These are phyloP conservation scores for Lepidocyrtinus sp. DNA, from an alignment of 2,888 invertebrate species.

Conservation along the genomic window DNA sequence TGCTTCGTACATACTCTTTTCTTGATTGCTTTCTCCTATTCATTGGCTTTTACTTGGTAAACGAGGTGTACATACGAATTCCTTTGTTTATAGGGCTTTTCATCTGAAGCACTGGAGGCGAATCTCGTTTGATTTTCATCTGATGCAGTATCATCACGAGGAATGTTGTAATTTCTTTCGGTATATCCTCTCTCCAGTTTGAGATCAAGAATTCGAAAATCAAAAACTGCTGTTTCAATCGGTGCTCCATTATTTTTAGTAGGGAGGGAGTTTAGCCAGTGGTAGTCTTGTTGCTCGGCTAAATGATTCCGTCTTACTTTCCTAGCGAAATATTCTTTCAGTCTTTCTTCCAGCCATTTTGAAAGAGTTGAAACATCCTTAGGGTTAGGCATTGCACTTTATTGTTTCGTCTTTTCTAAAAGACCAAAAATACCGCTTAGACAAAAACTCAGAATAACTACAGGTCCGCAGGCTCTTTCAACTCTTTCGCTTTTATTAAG, in stretches of 20 bases:
- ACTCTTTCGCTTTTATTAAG: too few relatives aligned
- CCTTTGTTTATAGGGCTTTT: conserved; percentile 22
- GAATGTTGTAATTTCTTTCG: neutral
- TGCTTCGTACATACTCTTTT: too few relatives aligned
- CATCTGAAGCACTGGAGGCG: neutral
- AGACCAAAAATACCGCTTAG: too few relatives aligned
- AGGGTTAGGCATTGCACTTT: conserved; percentile 17
- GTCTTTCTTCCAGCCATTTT: conserved; percentile 39
- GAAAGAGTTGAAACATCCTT: conserved; percentile 31
- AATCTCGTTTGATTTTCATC: neutral
- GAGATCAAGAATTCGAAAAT: conserved; percentile 51
- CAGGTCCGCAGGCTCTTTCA: too few relatives aligned
- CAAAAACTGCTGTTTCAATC: conserved; percentile 27
- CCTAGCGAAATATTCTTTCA: conserved; percentile 34
- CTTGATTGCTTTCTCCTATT: too few relatives aligned
- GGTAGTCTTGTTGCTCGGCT: neutral
- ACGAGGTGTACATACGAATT: conserved; percentile 29
- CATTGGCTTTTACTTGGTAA: conserved; percentile 39
- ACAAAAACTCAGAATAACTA: too few relatives aligned
- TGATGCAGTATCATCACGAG: conserved; percentile 11
- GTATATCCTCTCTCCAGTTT: conserved; percentile 19
- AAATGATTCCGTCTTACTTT: neutral
- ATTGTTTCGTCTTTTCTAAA: too few relatives aligned
- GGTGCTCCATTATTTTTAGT: conserved; percentile 38
- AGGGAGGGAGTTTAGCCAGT: conserved; percentile 17